Percentiles rank a stretch among this genome's conserved stretches.
These are phyloP conservation scores for Hetaerina titia DNA, from an alignment of 2,888 invertebrate genomes.

Conservation along the genomic window DNA sequence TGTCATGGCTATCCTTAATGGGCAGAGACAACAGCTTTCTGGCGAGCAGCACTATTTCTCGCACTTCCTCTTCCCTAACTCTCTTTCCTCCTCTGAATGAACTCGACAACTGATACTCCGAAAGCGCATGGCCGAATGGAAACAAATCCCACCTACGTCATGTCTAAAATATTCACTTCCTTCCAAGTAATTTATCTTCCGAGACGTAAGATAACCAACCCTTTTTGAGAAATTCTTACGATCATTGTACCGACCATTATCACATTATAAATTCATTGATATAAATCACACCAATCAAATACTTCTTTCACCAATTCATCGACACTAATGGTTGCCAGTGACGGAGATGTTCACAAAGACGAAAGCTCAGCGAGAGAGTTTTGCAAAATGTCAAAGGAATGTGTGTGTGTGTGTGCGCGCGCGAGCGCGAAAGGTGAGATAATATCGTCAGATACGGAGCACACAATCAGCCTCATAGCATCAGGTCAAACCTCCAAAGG, in stretches of 20 bases:
- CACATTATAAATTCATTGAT: not conserved
- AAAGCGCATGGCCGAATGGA: too few species aligned
- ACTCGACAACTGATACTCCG: too few species aligned
- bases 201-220: not conserved
- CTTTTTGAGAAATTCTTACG: not conserved
- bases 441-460: slow-evolving; percentile 27
- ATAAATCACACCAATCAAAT: slow-evolving; percentile 1
- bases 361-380: not conserved
- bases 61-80: too few species aligned
- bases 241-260: not conserved
- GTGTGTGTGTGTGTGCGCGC: not conserved
- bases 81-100: too few species aligned
- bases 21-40: too few species aligned
- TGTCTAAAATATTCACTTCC: too few species aligned
- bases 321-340: not conserved
- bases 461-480: not conserved
- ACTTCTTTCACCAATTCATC: not conserved
- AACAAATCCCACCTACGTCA: too few species aligned
- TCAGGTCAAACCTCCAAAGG: not conserved
- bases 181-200: too few species aligned
- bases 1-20: too few species aligned
- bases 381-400: not conserved
- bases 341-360: not conserved
- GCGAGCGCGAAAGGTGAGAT: not conserved
- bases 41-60: too few species aligned